Evolutionary conservation across 2,888 invertebrate species (phyloP), one percentile per base, ranked within the genome.

Genomic region (Celastrina argiolus): DNA sequence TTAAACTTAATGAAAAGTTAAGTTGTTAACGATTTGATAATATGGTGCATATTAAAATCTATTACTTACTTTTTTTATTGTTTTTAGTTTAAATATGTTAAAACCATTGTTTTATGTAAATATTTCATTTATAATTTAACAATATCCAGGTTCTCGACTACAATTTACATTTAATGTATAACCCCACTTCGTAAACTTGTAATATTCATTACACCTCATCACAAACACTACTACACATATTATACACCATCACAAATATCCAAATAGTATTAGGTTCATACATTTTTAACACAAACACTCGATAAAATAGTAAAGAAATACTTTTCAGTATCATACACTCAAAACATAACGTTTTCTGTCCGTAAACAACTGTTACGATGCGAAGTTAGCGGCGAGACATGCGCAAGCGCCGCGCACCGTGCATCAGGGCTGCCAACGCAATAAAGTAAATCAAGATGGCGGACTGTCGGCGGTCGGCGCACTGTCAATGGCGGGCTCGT

Each of bases 121-220:
- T 16, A 22, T 22, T 51, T 26, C 5, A 51, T 51, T 51, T 51
- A 51, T 22, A 4, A 26, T 51, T 51, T 7, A 10, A 51, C 3
- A 51, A 26, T 22, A 51, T 51, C 14, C 51, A 4, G 51, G 26
- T 4, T 51, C 26, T 2, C 5, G 12, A 51, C 16, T 51, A 31
- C 4, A 28, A 51, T 51, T 26, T 51, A 12, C 51, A 51, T 22
- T 51, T 2, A 51, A 51, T 51, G 51, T 51, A 51, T 51, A 51
- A 51, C 22, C 51, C 34, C 61, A 67, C 72, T 68, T 65, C 67
- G 67, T 69, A 39, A 18, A 61, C 26, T 51, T 18, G 51, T 51
- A 22, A 12, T 51, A 51, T 26, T 14, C 26, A 26, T 51, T 51
- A 51, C 12, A 61, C 61, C 16, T 6, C 36, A 61, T 14, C 39